Base-by-base conservation (phyloP, 2,888 invertebrate species). In the Xestia xanthographa region DNA sequence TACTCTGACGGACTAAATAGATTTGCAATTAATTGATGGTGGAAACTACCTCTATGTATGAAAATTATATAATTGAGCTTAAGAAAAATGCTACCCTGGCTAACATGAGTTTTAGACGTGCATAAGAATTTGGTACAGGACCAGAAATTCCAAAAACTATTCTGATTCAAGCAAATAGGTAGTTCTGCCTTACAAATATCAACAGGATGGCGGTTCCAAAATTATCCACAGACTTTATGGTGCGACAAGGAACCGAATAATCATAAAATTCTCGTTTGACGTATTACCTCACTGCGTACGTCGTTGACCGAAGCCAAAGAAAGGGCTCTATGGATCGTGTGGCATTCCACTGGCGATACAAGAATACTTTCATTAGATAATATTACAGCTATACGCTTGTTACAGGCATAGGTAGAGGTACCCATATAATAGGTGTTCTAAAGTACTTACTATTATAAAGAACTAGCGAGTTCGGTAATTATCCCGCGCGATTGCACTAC, bases 191-290 rank as follows among this genome's bases (percentile, higher is more conserved):
- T 45, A 43, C 6, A 67, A 77, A 82, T 53, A 53, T 67, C 41
- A 73, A 82, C 85, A 84, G 85, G 85, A 88, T 87, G 85, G 75
- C 70, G 62, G 72, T 68, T 85, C 87, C 77, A 79, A 83, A 87
- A 84, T 86, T 83, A 86, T 82, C 74, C 72, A 43, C 63, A 78
- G 62, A 80, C 65, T 84, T 85, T 82, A 81, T 58, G 72, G 34
- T 58, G 77, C 72, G 67, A 72, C 48, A 69, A 76, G 79, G 74
- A 79, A 84, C 77, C 79, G 82, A 76, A 74, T 63, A 74, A 70
- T 88, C 88, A 86, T 90, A 89, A 90, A 90, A 83, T 75, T 79
- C 75, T 71, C 63, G 82, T 84, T 86, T 84, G 81, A 83, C 83
- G 87, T 85, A 89, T 83, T 83, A 80, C 82, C 78, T 82, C 80